phyloP scores from a whole-genome alignment of 2,888 invertebrate species.

The Coelogynopora nodosa region DNA sequence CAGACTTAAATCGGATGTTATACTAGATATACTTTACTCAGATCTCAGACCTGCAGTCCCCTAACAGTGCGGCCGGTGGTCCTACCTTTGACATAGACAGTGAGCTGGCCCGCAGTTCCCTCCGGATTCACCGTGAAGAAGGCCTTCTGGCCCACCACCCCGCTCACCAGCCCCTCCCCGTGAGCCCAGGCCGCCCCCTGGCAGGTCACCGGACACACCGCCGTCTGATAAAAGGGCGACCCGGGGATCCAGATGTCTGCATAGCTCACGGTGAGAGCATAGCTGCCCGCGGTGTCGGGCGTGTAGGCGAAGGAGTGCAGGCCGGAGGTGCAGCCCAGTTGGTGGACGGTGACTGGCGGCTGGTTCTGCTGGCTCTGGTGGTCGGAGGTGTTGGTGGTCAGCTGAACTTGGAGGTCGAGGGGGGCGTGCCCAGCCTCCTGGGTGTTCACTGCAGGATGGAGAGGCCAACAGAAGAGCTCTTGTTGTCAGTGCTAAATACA shows the following conservation, averaged over 20 bases:
- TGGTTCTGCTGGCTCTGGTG: not conserved
- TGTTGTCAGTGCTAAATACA: too few species aligned
- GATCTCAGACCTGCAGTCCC: too few species aligned
- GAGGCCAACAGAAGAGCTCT: not conserved
- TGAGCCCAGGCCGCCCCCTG: not conserved
- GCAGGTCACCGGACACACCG: not conserved
- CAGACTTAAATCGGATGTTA: too few species aligned
- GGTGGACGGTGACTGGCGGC: not conserved
- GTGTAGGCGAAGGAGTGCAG: not conserved
- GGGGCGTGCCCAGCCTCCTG: not conserved
- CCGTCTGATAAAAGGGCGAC: not conserved
- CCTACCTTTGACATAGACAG: not conserved
- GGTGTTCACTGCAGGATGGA: not conserved
- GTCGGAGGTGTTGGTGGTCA: too few species aligned
- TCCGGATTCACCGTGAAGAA: not conserved
- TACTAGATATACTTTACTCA: too few species aligned
- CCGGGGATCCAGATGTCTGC: not conserved
- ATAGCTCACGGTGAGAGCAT: not conserved
- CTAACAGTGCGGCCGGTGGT: too few species aligned
- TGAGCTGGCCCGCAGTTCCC: not conserved
- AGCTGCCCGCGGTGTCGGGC: not conserved
- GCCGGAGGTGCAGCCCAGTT: not conserved
- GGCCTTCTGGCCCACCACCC: not conserved
- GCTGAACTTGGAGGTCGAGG: not conserved
- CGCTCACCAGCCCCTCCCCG: not conserved